Base-by-base conservation (phyloP, 2,113 vertebrate species). In the Corythornis vintsioides region DNA sequence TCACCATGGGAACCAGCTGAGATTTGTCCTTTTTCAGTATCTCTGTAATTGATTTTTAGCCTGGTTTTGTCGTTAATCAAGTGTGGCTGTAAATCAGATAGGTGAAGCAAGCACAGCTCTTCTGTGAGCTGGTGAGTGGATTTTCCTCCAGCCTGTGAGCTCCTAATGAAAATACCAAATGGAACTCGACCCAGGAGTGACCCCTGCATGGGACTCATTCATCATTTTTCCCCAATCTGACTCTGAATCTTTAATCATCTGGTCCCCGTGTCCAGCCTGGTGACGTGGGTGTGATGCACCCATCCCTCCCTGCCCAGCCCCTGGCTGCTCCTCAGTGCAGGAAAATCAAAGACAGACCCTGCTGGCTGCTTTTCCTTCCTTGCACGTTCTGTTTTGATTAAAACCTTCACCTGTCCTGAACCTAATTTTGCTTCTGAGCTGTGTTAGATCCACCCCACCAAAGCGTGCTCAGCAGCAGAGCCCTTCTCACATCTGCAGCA, bases 61-160 rank as follows among this genome's bases (percentile, higher is more conserved):
- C 63, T 71, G 31, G 45, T 61, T 94, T 89, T 91, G 73, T 77
- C 57, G 50, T 92, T 92, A 88, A 83, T 93, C 86, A 88, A 55
- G 45, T 13, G 29, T 35, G 31, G 28, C 69, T 77, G 86, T 88
- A 8, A 17, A 50, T 88, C 55, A 86, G 64, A 38, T 53, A 13
- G 19, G 60, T 57, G 65, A 73, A 70, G 86, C 26, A 48, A 73
- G 4, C 60, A 24, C 45, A 65, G 43, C 63, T 89, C 33, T 84
- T 55, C 63, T n/a, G 61, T 53, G 35, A 45, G 38, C 45, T 1
- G 3, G 4, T 24, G 67, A 45, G 13, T 74, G 64, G 45, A 42
- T 86, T 73, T 61, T 60, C 55, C n/a, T 86, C 26, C 86, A 80
- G 59, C 47, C 59, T 94, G 55, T 40, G 42, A 63, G 47, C 56